Evolutionary conservation across 2,888 invertebrate genomes (phyloP).

Genomic region (Lacanobia oleracea): DNA sequence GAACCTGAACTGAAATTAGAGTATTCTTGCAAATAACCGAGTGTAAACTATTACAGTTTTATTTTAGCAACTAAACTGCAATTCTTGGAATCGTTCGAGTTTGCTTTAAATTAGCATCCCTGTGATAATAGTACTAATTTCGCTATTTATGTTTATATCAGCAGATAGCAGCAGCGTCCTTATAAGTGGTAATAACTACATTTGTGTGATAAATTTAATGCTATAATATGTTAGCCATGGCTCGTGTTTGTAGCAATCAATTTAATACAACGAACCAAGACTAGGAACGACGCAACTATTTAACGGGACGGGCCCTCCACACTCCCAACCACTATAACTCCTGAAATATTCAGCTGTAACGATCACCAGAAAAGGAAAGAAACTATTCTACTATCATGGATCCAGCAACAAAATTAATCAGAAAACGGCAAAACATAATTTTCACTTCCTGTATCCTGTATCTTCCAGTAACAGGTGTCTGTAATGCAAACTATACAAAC

Average conservation of each 20-base stretch:
- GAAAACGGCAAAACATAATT: neutral
- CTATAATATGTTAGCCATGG: neutral
- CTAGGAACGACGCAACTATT: no score
- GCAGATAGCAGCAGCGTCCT: slow-evolving; percentile 1
- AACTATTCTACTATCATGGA: no score
- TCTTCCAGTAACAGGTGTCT: neutral
- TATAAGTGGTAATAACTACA: slow-evolving; percentile 1
- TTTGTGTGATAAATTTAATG: neutral
- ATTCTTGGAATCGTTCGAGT: slow-evolving; percentile 26
- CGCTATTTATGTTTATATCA: slow-evolving; percentile 27
- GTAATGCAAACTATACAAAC: neutral
- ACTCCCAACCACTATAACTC: neutral
- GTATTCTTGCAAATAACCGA: neutral
- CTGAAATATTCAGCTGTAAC: no score
- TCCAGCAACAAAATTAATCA: neutral
- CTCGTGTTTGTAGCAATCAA: neutral
- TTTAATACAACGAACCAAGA: neutral
- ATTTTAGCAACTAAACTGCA: slow-evolving; percentile 15
- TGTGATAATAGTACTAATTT: slow-evolving; percentile 29
- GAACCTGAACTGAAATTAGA: slow-evolving; percentile 3
- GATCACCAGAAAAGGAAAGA: neutral
- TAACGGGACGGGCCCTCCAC: neutral
- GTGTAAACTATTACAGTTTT: slow-evolving; percentile 19
- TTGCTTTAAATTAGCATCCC: slow-evolving; percentile 14
- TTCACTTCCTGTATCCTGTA: no score